Percentiles rank a stretch among this genome's conserved stretches.
Evolutionary conservation across 2,888 invertebrate species (phyloP).

Genomic region (Diaphora mendica): DNA sequence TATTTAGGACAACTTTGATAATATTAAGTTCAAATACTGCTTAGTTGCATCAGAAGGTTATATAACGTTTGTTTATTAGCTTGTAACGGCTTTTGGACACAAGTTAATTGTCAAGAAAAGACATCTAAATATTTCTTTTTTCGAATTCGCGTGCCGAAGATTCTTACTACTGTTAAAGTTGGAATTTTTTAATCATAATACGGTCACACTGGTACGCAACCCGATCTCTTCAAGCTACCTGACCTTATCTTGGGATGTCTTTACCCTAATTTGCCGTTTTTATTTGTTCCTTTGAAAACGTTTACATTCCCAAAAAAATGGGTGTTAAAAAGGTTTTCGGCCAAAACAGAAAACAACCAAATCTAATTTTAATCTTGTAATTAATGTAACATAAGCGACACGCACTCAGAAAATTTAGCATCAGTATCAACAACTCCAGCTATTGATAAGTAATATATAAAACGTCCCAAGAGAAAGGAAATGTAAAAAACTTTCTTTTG

Average conservation of each 20-base stretch:
- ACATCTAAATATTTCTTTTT: background rate
- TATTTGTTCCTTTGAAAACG: background rate
- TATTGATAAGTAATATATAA: background rate
- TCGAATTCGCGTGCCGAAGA: no score
- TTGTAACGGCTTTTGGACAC: background rate
- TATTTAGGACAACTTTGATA: conserved; percentile 29
- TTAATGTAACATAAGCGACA: no score
- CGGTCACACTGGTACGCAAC: background rate
- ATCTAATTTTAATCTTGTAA: no score
- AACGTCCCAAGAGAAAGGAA: background rate
- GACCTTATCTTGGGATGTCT: background rate
- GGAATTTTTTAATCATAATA: background rate
- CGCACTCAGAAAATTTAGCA: no score
- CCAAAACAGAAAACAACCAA: background rate
- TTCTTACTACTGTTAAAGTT: background rate
- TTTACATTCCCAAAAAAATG: background rate
- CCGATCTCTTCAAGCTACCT: background rate
- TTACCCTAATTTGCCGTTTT: background rate
- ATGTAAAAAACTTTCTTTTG: background rate
- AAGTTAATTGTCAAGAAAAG: background rate
- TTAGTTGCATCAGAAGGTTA: background rate
- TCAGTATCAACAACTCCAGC: background rate
- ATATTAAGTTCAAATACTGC: conserved; percentile 17
- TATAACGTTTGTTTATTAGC: background rate
- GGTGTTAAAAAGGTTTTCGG: background rate